Evolutionary conservation across 2,113 vertebrate species (phyloP).

Genomic region (Stigmatopora nigra): DNA sequence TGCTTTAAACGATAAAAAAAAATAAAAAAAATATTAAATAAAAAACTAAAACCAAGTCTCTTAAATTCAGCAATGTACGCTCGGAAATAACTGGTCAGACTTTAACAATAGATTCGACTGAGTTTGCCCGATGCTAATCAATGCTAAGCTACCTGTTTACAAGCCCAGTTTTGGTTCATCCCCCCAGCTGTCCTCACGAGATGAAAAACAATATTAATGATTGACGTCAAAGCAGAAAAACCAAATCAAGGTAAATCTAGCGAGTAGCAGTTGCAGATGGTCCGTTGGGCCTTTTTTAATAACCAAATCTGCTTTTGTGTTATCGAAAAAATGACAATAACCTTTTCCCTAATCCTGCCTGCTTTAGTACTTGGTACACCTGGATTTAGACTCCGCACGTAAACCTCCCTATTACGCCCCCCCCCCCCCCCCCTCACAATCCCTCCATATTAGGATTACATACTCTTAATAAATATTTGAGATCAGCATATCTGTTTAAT

Average conservation of each 20-base stretch:
- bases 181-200: neutral
- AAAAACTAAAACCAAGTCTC: too few relatives aligned
- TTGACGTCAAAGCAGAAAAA: slow-evolving; percentile 25
- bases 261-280: slow-evolving; percentile 62
- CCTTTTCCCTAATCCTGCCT: slow-evolving; percentile 77
- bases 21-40: too few relatives aligned
- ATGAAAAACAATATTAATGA: slow-evolving; percentile 62
- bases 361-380: slow-evolving; percentile 84
- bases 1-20: too few relatives aligned
- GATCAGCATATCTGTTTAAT: slow-evolving; percentile 76
- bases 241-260: slow-evolving; percentile 30
- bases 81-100: too few relatives aligned
- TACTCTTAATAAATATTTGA: slow-evolving; percentile 76
- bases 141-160: neutral
- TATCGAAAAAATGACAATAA: slow-evolving; percentile 80
- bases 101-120: too few relatives aligned
- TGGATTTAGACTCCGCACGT: slow-evolving; percentile 68
- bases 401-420: slow-evolving; percentile 61
- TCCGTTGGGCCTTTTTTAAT: slow-evolving; percentile 68
- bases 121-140: too few relatives aligned
- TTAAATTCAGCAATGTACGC: too few relatives aligned
- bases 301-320: slow-evolving; percentile 88
- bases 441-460: slow-evolving; percentile 77
- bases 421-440: slow-evolving; percentile 54
- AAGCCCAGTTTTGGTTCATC: neutral